Percentiles rank a stretch among this genome's conserved stretches.
Evolutionary conservation across 1,140 invertebrate genomes (phyloP).

Genomic region (Stratiolaelaps scimitus): DNA sequence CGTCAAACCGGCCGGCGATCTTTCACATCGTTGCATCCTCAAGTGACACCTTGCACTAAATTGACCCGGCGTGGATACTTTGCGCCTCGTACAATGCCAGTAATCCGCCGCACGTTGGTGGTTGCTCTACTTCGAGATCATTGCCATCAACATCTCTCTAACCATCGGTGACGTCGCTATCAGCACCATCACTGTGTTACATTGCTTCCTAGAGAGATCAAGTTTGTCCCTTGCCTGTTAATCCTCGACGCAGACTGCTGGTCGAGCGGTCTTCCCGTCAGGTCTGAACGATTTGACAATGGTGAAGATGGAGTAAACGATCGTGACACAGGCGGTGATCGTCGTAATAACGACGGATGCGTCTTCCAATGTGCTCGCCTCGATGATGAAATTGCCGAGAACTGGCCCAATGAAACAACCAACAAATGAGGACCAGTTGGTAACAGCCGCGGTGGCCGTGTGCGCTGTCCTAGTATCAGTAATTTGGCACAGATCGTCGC

Average conservation of each 20-base stretch:
- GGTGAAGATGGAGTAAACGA: neutral
- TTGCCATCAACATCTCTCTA: no score
- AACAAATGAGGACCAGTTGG: slow-evolving; percentile 22
- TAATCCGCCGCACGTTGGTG: no score
- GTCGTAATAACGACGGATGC: neutral
- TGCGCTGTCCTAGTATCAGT: slow-evolving; percentile 18
- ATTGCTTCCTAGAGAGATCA: no score
- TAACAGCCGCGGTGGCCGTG: slow-evolving; percentile 16
- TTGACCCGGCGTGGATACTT: no score
- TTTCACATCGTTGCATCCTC: no score
- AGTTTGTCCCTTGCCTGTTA: no score
- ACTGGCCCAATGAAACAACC: slow-evolving; percentile 23
- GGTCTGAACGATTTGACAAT: neutral
- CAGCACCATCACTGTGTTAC: no score
- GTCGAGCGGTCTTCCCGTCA: neutral
- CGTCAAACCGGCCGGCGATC: no score
- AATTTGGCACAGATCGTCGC: slow-evolving; percentile 8
- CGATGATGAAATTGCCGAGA: slow-evolving; percentile 19
- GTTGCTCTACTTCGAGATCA: no score
- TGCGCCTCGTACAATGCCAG: no score
- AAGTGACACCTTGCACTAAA: no score
- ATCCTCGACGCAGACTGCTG: neutral
- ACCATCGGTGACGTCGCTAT: no score
- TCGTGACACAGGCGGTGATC: slow-evolving; percentile 5
- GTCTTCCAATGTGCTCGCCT: neutral